phyloP scores from a whole-genome alignment of 2,113 vertebrate species.

The Aphyosemion australe region DNA sequence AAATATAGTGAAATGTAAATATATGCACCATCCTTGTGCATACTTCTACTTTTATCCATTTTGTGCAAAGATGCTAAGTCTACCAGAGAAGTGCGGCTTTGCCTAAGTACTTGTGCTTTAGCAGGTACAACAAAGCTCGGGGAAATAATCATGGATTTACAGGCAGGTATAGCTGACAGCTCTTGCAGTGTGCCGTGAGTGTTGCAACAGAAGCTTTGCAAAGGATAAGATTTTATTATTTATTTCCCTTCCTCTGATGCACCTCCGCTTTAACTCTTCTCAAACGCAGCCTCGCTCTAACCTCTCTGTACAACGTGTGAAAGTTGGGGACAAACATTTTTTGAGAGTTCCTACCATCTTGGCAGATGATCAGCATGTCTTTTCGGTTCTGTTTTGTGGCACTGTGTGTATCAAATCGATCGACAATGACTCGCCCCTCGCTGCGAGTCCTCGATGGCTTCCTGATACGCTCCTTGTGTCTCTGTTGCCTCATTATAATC shows the following conservation, averaged over 20 bases:
- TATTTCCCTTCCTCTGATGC: constrained; percentile 30
- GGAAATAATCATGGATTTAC: constrained; percentile 40
- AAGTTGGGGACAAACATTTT: constrained; percentile 9
- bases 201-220: constrained; percentile 48
- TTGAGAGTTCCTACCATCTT: background rate
- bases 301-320: constrained; percentile 26
- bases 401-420: constrained; percentile 18
- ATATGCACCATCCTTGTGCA: background rate
- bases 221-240: constrained; percentile 32
- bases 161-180: constrained; percentile 51
- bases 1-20: background rate
- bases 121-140: constrained; percentile 25
- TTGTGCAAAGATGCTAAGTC: constrained; percentile 18
- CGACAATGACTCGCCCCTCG: constrained; percentile 50
- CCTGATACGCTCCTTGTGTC: constrained; percentile 76
- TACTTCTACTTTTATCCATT: constrained; percentile 1
- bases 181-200: constrained; percentile 49
- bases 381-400: constrained; percentile 19
- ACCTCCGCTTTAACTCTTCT: constrained; percentile 40
- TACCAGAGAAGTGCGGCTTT: constrained; percentile 8
- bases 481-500: constrained; percentile 80
- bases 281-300: constrained; percentile 29
- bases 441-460: constrained; percentile 47
- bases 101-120: background rate
- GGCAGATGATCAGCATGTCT: constrained; percentile 30